Evolutionary conservation across 2,888 invertebrate genomes (phyloP), one percentile per base, ranked within the genome.

Genomic region (Pediacus dermestoides): DNA sequence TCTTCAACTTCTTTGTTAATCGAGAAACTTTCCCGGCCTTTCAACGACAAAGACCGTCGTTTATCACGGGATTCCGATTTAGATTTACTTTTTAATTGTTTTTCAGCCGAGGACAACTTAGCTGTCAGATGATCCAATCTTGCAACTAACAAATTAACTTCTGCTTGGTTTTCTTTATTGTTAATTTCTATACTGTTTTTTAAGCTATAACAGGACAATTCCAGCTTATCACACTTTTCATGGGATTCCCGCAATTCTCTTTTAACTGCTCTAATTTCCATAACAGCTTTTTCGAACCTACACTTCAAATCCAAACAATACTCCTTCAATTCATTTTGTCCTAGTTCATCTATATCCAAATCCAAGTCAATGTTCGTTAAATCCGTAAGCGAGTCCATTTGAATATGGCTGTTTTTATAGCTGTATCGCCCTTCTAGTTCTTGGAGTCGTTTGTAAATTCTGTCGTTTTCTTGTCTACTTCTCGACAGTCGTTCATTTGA

Each of bases 1-100:
- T 86, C 85, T 66, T 91, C 91, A 10, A 91, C 78, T 65, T 89
- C 88, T 64, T 87, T 88, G 8, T 85, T 82, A 28, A 88, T 76
- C 4, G 84, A 82, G 52, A 88, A 77, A 16, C 86, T 85, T 64
- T 89, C 88, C 50, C 85, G 77, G 54, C 88, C 88, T 66, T 90
- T 90, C 26, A 92, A 70, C 0, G 89, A 89, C 12, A 89, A 71
- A 21, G 89, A 88, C 45, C 90, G 75, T 47, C 90, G 73, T 53
- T 89, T 85, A 55, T 86, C 86, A 53, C 84, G 75, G 0, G 80
- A 80, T 59, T 89, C 89, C 47, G 88, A 71, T 65, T 89, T 90
- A 56, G 85, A 85, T 66, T 88, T 88, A 2, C 78, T 80, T 36
- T 88, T 74, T 4, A 86, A 83, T 67, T 88, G 88, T 54, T 87